A percentile compares a stretch with the other conserved stretches of the same genome.
Conservation (phyloP, 92 coral and sea anemone genomes). For the Bergia puertoricense region DNA sequence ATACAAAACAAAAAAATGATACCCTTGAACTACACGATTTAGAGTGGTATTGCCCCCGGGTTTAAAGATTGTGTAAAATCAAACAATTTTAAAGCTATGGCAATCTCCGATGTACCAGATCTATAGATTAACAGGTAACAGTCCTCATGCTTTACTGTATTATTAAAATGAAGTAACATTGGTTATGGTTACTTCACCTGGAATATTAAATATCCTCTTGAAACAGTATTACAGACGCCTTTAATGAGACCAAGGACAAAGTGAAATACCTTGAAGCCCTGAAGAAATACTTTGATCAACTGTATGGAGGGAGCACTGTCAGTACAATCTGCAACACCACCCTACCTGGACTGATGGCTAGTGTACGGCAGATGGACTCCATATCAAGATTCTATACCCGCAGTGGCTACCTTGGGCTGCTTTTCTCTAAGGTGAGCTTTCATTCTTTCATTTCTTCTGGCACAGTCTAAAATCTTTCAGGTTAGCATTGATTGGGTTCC, state of each 20-base stretch:
- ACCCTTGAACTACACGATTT: too few relatives aligned
- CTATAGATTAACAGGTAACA: too few relatives aligned
- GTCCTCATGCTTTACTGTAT: too few relatives aligned
- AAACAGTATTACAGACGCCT: slow-evolving; percentile 93
- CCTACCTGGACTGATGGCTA: slow-evolving; percentile 96
- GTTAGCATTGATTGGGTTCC: too few relatives aligned
- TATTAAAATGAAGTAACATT: too few relatives aligned
- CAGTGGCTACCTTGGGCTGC: slow-evolving; percentile 90
- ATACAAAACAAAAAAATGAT: too few relatives aligned
- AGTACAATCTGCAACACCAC: slow-evolving; percentile 76
- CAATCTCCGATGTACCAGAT: too few relatives aligned
- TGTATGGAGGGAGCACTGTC: slow-evolving; percentile 74
- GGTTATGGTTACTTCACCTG: too few relatives aligned
- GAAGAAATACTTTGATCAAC: slow-evolving; percentile 92
- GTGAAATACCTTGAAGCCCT: slow-evolving; percentile 96
- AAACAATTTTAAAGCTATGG: too few relatives aligned
- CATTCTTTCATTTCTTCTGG: background rate
- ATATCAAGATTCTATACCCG: slow-evolving; percentile 97
- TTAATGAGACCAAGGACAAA: slow-evolving; percentile 98
- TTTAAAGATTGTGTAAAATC: too few relatives aligned
- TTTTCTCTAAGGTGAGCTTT: slow-evolving; percentile 82
- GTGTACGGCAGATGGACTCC: slow-evolving; percentile 96
- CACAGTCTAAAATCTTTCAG: too few relatives aligned
- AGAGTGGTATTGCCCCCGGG: too few relatives aligned
- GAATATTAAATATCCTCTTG: background rate